Conservation (phyloP, 2,888 invertebrate species). For the Calliscelio sp. region DNA sequence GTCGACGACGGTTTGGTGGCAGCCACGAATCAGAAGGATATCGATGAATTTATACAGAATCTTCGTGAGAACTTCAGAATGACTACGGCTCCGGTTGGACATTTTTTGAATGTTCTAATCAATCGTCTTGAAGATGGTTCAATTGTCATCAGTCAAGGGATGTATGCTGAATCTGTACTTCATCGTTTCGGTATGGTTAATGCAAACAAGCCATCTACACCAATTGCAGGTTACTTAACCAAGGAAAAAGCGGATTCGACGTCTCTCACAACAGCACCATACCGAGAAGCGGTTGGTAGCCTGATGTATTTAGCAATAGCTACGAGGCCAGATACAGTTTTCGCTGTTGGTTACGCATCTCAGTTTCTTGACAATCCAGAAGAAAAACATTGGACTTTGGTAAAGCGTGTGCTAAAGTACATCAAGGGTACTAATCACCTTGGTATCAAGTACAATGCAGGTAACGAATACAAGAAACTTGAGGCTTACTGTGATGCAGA, state of each 20-base stretch:
- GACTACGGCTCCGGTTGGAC: not conserved
- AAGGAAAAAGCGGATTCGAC: no score
- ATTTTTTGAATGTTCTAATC: slow-evolving; percentile 52
- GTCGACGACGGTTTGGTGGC: slow-evolving; percentile 63
- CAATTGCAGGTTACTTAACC: no score
- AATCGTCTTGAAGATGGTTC: slow-evolving; percentile 16
- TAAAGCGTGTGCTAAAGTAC: no score
- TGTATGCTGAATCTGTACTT: slow-evolving; percentile 43
- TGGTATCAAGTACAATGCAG: no score
- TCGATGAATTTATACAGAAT: slow-evolving; percentile 24
- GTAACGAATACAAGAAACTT: no score
- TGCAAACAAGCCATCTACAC: no score
- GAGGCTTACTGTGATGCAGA: no score
- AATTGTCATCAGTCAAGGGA: slow-evolving; percentile 47
- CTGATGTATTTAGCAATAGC: slow-evolving; percentile 42
- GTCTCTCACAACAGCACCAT: slow-evolving; percentile 26
- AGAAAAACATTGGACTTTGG: no score
- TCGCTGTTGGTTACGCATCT: slow-evolving; percentile 35
- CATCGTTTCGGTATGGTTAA: no score
- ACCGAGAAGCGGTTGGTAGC: slow-evolving; percentile 49
- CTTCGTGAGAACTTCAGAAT: slow-evolving; percentile 52
- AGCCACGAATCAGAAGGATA: slow-evolving; percentile 25
- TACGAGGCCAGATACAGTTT: slow-evolving; percentile 33
- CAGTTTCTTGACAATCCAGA: no score
- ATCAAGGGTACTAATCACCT: no score